A percentile compares a stretch with the other conserved stretches of the same genome.
Conservation (phyloP, 1,140 invertebrate genomes). For the Latrodectus geometricus region DNA sequence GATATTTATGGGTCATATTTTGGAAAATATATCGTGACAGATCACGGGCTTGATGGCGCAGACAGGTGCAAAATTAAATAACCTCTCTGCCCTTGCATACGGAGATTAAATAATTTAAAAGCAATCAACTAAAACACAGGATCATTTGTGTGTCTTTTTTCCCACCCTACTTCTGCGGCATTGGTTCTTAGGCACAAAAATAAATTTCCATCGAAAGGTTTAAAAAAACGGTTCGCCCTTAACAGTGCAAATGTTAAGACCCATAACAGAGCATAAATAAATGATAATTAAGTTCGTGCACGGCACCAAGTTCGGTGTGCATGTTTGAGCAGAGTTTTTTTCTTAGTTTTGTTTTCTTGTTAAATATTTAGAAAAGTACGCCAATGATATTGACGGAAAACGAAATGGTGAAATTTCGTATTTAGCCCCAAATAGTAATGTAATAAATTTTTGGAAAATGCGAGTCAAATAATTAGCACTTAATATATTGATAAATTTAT, state of each 20-base stretch:
- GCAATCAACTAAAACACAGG: slow-evolving; percentile 46
- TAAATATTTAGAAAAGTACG: too few relatives aligned
- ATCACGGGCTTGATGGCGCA: not conserved
- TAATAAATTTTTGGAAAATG: too few relatives aligned
- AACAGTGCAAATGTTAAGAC: not conserved
- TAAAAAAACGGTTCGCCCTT: not conserved
- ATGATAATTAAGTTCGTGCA: too few relatives aligned
- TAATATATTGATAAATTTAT: too few relatives aligned
- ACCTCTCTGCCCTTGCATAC: not conserved
- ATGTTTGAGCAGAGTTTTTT: too few relatives aligned
- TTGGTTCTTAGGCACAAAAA: not conserved
- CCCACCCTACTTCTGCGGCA: not conserved
- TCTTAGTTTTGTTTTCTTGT: too few relatives aligned
- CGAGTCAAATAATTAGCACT: too few relatives aligned
- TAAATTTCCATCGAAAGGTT: not conserved
- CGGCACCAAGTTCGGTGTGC: too few relatives aligned
- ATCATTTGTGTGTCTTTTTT: slow-evolving; percentile 11
- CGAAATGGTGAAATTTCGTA: too few relatives aligned
- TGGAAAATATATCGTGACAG: not conserved
- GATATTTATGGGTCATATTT: too few relatives aligned
- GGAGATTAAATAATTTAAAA: slow-evolving; percentile 41
- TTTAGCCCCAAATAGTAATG: too few relatives aligned
- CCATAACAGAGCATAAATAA: not conserved
- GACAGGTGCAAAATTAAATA: slow-evolving; percentile 48
- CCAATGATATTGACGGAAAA: too few relatives aligned